Percentiles rank a stretch among this genome's conserved stretches.
Conservation (phyloP, 2,797 vertebrate genomes). For the Dromococcyx pavoninus region DNA sequence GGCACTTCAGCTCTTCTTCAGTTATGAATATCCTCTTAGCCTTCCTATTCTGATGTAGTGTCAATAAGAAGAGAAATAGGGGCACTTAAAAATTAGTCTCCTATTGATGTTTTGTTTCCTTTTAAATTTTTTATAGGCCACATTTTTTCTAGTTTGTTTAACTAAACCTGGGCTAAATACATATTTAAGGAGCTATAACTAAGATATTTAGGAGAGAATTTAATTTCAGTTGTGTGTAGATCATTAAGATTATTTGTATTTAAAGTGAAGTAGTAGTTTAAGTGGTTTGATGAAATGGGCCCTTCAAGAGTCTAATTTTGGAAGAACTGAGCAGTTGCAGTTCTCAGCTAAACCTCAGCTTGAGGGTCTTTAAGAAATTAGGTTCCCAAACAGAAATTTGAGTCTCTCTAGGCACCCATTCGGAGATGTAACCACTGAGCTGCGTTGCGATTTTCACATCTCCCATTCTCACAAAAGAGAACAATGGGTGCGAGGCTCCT, state of each 20-base stretch:
- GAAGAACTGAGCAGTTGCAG: not conserved
- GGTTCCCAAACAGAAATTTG: not conserved
- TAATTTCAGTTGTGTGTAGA: not conserved
- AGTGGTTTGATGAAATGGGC: not conserved
- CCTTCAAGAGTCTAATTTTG: not conserved
- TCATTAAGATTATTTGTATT: not conserved
- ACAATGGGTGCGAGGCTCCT: not conserved
- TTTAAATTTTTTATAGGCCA: not conserved
- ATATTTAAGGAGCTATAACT: not conserved
- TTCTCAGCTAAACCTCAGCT: not conserved
- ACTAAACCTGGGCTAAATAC: not conserved
- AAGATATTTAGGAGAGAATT: not conserved
- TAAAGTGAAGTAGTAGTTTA: not conserved
- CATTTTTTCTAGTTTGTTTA: not conserved
- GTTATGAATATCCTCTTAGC: not conserved
- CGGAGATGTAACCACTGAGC: not conserved
- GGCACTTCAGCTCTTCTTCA: not conserved
- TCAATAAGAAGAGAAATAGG: not conserved
- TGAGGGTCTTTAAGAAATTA: not conserved
- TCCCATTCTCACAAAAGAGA: not conserved
- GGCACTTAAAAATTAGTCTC: not conserved
- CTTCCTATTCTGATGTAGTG: not conserved
- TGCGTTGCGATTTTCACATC: not conserved
- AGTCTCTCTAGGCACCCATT: not conserved
- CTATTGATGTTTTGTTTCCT: not conserved